Base-by-base conservation (phyloP, 2,113 vertebrate species). In the Choloepus hoffmanni region DNA sequence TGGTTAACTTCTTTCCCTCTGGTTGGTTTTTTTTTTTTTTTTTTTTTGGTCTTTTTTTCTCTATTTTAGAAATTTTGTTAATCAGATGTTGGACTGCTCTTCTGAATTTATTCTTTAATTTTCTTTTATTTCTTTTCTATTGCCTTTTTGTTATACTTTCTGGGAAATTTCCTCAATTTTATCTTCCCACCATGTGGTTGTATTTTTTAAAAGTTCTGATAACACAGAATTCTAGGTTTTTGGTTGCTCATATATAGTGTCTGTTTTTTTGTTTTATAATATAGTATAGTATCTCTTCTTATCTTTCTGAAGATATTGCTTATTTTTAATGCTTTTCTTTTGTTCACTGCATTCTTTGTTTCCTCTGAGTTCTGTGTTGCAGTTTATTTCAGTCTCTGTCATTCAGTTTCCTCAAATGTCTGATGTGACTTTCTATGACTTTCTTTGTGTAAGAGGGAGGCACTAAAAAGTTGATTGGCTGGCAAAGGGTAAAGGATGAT, bases 161-260 rank as follows among this genome's bases (percentile, higher is more conserved):
- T 79, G n/a, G 28, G 53, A 86, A 79, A 84, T 90, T 82, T 94
- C 85, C 81, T 89, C 24, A 58, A 11, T 84, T 72, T 89, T 91
- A 74, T 72, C 24, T 81, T 95, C 23, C 28, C 72, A 18, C 23
- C 5, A 36, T 87, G 60, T 19, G 33, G 28, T 5, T 60, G 12
- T 13, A 72, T 73, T 73, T 92, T 78, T 53, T 15, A 65, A 81
- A 28, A 58, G 58, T 40, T 76, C 45, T 88, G 72, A 73, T 77
- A 73, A 21, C 48, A 55, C 24, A 7, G 5, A 7, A 50, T 53
- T 82, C 28, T 36, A 48, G 28, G 18, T 81, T 85, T 82, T 60
- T 36, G 23, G 26, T 85, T 85, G 16, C 77, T 88, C 15, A 10
- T 72, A 18, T 63, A 10, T 70, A 26, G 21, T 60, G 9, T 81